Base-by-base conservation (phyloP, 2,888 invertebrate species). In the Tinea pellionella region DNA sequence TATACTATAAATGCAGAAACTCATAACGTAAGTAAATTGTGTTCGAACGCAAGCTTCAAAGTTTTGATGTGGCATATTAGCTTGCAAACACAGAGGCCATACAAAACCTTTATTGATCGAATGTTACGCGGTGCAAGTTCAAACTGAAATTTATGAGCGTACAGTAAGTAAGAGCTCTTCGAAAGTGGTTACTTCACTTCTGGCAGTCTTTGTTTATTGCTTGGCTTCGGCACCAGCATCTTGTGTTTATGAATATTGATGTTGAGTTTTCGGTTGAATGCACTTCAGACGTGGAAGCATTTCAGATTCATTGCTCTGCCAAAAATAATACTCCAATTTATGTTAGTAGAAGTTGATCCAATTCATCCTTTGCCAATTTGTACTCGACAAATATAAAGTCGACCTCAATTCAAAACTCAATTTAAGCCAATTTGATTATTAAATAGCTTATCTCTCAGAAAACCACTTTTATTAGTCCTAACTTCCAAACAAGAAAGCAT, bases 51-150 rank as follows among this genome's bases (percentile, higher is more conserved):
- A 65, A 68, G 75, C 76, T 74, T 71, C 72, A 72, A 78, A 82
- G 79, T 84, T 82, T 77, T 74, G 78, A 78, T 78, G 74, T 79
- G 77, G 78, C 74, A 72, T 84, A 85, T 87, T 83, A 85, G 75
- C 78, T 84, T 80, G 83, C 83, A 85, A 84, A 84, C 84, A 85
- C 79, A 78, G 84, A 86, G 80, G 71, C 86, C 83, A 75, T 86
- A 85, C 82, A 86, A 86, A 85, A 82, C 73, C 75, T 78, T 77
- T 84, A 86, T 85, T 85, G 85, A 86, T 86, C 85, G 80, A 83
- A 81, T 78, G 80, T 78, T 81, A 73, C 76, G 73, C 76, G 71
- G 67, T 80, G 80, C 83, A 81, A 86, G 74, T 86, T 85, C 78
- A 83, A 86, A 84, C 82, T 81, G 77, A 80, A 85, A 86, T 86